phyloP scores from a whole-genome alignment of 2,888 invertebrate species.

The Spodoptera picta region DNA sequence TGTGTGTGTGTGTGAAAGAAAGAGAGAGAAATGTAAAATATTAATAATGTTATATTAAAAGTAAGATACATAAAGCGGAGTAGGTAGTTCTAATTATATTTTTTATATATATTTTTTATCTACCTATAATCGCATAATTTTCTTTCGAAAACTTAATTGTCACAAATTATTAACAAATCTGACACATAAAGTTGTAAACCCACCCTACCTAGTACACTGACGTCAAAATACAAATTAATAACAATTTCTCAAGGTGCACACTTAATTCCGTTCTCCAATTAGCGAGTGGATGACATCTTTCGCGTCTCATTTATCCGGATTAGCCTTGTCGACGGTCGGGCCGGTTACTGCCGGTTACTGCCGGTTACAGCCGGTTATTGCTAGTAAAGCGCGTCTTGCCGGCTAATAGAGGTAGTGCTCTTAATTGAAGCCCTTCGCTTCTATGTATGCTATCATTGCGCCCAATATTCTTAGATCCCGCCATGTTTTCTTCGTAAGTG shows the following conservation, averaged over 20 bases:
- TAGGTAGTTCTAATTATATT: too few relatives aligned
- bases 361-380: slow-evolving; percentile 59
- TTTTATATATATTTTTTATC: too few relatives aligned
- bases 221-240: slow-evolving; percentile 46
- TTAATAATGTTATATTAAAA: too few relatives aligned
- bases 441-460: slow-evolving; percentile 60
- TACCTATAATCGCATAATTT: too few relatives aligned
- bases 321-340: slow-evolving; percentile 69
- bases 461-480: slow-evolving; percentile 38
- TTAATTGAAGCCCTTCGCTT: slow-evolving; percentile 74
- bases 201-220: slow-evolving; percentile 1
- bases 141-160: too few relatives aligned
- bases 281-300: slow-evolving; percentile 76
- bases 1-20: too few relatives aligned
- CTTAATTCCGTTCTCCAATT: slow-evolving; percentile 73
- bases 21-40: too few relatives aligned
- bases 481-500: slow-evolving; percentile 31
- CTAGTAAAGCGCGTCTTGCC: slow-evolving; percentile 69
- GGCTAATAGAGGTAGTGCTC: slow-evolving; percentile 75
- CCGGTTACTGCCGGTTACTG: slow-evolving; percentile 70
- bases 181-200: too few relatives aligned
- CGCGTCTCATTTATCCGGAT: slow-evolving; percentile 78
- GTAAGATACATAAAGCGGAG: too few relatives aligned
- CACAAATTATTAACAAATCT: too few relatives aligned
- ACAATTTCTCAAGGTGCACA: slow-evolving; percentile 46